Conservation (phyloP, 2,888 invertebrate species). For the Lasioglossum malachurum region DNA sequence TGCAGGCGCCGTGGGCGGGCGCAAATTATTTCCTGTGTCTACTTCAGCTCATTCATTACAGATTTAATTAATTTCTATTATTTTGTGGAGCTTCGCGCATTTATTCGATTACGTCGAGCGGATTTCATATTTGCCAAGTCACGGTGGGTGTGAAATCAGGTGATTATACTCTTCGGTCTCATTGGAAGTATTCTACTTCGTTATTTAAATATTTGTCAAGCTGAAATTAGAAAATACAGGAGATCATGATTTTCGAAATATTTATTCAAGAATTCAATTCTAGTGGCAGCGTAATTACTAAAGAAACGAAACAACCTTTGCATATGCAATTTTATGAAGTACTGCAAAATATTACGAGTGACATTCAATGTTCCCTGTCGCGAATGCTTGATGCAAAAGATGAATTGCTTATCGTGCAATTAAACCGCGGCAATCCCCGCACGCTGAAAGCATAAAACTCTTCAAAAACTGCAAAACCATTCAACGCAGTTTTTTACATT, state of each 20-base stretch:
- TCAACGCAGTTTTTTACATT: background rate
- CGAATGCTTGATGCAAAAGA: background rate
- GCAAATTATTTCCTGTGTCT: background rate
- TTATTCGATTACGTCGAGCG: background rate
- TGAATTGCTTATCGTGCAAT: slow-evolving; percentile 1
- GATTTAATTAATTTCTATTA: background rate
- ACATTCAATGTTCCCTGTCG: background rate
- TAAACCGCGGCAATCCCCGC: background rate
- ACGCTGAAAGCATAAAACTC: background rate
- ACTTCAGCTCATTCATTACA: background rate
- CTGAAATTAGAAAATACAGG: background rate
- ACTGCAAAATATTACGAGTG: background rate
- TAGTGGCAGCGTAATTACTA: background rate
- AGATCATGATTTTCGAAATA: background rate
- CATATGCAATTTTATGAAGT: background rate
- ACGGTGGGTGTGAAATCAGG: background rate
- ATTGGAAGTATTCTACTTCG: background rate
- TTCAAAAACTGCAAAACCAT: background rate
- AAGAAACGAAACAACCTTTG: background rate
- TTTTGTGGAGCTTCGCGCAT: background rate
- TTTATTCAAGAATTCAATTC: background rate
- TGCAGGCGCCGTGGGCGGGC: background rate
- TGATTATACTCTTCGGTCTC: background rate
- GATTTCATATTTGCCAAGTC: background rate
- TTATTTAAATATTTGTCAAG: background rate